These are phyloP conservation scores for Cirrhinus mrigala DNA, from an alignment of 2,797 vertebrate species.

Conservation along the genomic window DNA sequence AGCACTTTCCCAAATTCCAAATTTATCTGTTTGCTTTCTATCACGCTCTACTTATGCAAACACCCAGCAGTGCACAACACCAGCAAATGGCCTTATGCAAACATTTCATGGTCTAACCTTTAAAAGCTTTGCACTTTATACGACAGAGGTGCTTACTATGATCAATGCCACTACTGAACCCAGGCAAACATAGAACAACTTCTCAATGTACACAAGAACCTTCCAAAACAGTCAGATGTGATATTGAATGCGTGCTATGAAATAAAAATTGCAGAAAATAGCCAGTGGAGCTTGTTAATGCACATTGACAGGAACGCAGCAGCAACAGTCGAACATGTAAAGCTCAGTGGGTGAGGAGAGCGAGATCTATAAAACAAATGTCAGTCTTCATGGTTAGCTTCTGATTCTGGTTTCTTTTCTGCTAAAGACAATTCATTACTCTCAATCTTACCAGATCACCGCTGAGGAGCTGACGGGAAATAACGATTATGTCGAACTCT, in stretches of 20 bases:
- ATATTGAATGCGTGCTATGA: neutral
- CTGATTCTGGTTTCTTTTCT: constrained; percentile 6
- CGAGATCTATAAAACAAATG: constrained; percentile 37
- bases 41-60: neutral
- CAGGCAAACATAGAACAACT: neutral
- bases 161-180: constrained; percentile 17
- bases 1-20: constrained; percentile 57
- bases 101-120: constrained; percentile 25
- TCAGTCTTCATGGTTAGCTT: constrained; percentile 10
- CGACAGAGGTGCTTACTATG: neutral
- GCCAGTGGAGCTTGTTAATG: constrained; percentile 14
- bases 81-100: constrained; percentile 12
- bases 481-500: constrained; percentile 95
- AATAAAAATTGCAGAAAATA: neutral
- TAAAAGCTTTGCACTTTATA: constrained; percentile 32
- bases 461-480: constrained; percentile 96
- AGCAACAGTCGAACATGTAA: constrained; percentile 1
- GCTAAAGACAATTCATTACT: constrained; percentile 17
- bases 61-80: constrained; percentile 2
- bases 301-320: constrained; percentile 25
- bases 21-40: constrained; percentile 19
- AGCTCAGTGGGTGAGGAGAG: constrained; percentile 8
- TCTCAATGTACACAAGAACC: neutral
- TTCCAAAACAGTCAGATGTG: neutral
- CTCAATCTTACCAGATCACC: constrained; percentile 82